Percentiles rank a stretch among this genome's conserved stretches.
phyloP scores from a whole-genome alignment of 2,888 invertebrate genomes.

The Antheraea assamensis region DNA sequence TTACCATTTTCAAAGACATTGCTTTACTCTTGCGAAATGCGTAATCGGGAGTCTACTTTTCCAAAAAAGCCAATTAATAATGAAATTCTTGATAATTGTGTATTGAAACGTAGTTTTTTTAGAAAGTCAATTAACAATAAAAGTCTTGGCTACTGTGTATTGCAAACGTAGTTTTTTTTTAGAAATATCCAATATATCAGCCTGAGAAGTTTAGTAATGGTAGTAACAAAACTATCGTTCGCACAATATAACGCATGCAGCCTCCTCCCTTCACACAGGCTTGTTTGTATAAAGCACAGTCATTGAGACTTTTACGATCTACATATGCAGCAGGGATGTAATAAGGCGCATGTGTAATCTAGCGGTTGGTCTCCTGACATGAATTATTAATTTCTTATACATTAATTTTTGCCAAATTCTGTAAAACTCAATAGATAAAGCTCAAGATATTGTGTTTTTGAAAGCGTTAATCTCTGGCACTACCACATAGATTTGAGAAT shows the following conservation, averaged over 20 bases:
- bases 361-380: neutral
- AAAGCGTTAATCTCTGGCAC: too few species aligned
- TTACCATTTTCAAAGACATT: too few species aligned
- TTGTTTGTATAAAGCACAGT: constrained; percentile 54
- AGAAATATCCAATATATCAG: neutral
- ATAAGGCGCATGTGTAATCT: neutral
- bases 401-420: neutral
- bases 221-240: constrained; percentile 20
- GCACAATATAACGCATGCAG: constrained; percentile 17
- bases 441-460: too few species aligned
- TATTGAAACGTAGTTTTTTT: neutral
- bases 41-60: neutral
- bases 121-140: neutral
- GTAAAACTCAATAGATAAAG: neutral
- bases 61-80: neutral
- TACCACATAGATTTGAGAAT: too few species aligned
- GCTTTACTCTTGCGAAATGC: too few species aligned
- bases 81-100: neutral
- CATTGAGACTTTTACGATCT: constrained; percentile 57
- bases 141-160: neutral
- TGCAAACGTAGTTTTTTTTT: neutral
- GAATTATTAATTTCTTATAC: neutral
- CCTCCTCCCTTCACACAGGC: constrained; percentile 29
- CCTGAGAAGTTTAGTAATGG: neutral
- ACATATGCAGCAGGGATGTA: constrained; percentile 28